Base-by-base conservation (phyloP, 2,113 vertebrate species). In the Rhombomys opimus region DNA sequence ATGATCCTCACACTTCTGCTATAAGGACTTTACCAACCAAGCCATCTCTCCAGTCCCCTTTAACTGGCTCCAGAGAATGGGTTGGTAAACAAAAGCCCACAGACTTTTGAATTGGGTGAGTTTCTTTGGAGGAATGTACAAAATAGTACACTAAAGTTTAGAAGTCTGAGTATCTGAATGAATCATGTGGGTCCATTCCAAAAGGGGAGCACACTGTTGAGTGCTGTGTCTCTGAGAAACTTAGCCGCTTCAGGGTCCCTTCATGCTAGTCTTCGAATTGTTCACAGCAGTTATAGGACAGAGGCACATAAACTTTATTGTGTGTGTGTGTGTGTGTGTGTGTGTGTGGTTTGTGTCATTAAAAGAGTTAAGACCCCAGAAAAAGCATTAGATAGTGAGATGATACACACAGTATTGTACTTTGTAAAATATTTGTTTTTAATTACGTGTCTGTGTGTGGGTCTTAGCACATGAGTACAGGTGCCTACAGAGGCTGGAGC, bases 91-190 rank as follows among this genome's bases (percentile, higher is more conserved):
- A 78, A 73, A 89, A 73, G 3, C 27, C 8, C 52, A 76, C 52
- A 23, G 54, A 52, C 41, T 38, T 73, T 50, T 63, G 38, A 86
- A n/a, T 25, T 70, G 77, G 27, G 50, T 67, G n/a, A 84, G 13
- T 87, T 92, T 96, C 35, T 93, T 27, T 63, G 78, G n/a, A 93
- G 91, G 68, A 67, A 95, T 65, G 61, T 63, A 72, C 18, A 63
- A 82, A 85, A 54, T 61, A 22, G 3, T 27, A 13, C 75, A 17
- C 38, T 80, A 1, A 11, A 68, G 86, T 80, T 75, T 25, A 61
- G 72, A 50, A 77, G 20, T 68, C 23, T 52, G 52, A 52, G n/a
- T 85, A 22, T 41, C 84, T n/a, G 50, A 59, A 35, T 80, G 38
- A 78, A 22, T 65, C 57, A 10, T 27, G 2, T 4, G 52, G n/a